These are phyloP conservation scores for Nothobranchius furzeri DNA, from an alignment of 2,113 vertebrate species.

Conservation along the genomic window DNA sequence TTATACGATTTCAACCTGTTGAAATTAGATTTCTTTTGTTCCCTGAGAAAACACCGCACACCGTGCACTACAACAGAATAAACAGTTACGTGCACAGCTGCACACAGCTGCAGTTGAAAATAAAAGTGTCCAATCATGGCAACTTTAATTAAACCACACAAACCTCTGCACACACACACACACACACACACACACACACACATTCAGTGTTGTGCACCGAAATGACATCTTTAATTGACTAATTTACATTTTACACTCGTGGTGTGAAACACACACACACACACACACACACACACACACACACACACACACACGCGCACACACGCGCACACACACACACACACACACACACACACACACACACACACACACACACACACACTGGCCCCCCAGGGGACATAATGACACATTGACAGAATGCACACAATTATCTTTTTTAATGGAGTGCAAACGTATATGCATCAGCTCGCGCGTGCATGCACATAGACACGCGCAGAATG, in stretches of 20 bases:
- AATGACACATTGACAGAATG: conserved; percentile 28
- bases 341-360: no score
- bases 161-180: conserved; percentile 10
- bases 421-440: conserved; percentile 22
- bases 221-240: conserved; percentile 62
- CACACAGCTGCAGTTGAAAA: no score
- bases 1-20: no score
- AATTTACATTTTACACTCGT: conserved; percentile 62
- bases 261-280: conserved; percentile 40
- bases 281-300: background rate
- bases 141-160: background rate
- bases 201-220: conserved; percentile 46
- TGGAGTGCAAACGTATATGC: conserved; percentile 4
- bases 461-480: conserved; percentile 2
- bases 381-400: background rate
- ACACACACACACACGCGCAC: no score
- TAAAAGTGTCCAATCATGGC: no score
- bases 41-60: no score
- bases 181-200: conserved; percentile 21
- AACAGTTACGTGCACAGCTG: no score
- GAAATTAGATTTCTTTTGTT: background rate
- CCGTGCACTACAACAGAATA: no score
- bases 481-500: background rate
- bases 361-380: no score
- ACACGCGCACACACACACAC: conserved; percentile 20